These are phyloP conservation scores for Parthenolecanium corni DNA, from an alignment of 2,888 invertebrate species.

Conservation along the genomic window DNA sequence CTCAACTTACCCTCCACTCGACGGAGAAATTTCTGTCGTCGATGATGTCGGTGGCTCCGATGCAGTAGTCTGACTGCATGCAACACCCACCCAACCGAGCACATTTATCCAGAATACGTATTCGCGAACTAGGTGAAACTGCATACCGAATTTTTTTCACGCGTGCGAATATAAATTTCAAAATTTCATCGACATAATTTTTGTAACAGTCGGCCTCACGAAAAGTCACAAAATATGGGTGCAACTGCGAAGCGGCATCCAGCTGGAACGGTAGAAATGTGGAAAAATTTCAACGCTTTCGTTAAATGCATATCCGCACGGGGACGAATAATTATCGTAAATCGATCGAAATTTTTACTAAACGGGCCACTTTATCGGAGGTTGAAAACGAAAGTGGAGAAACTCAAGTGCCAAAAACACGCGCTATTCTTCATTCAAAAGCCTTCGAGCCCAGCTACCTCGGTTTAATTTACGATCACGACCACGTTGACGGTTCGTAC, in stretches of 20 bases:
- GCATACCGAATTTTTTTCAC: neutral
- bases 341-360: too few species aligned
- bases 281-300: too few species aligned
- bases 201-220: too few species aligned
- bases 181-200: too few species aligned
- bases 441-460: neutral
- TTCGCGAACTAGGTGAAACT: neutral
- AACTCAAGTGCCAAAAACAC: neutral
- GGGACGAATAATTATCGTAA: too few species aligned
- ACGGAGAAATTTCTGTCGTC: slow-evolving; percentile 8
- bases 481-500: neutral
- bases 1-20: slow-evolving; percentile 8
- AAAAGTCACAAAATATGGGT: too few species aligned
- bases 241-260: too few species aligned
- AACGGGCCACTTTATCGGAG: too few species aligned
- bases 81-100: neutral
- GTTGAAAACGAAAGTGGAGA: too few species aligned
- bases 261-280: too few species aligned
- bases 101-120: neutral
- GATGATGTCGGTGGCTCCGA: neutral
- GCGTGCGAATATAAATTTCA: neutral
- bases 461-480: neutral
- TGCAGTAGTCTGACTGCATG: neutral
- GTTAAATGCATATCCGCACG: too few species aligned
- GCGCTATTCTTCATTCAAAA: neutral